A percentile compares a stretch with the other conserved stretches of the same genome.
phyloP scores from a whole-genome alignment of 2,888 invertebrate genomes.

The Megalurothrips usitatus region DNA sequence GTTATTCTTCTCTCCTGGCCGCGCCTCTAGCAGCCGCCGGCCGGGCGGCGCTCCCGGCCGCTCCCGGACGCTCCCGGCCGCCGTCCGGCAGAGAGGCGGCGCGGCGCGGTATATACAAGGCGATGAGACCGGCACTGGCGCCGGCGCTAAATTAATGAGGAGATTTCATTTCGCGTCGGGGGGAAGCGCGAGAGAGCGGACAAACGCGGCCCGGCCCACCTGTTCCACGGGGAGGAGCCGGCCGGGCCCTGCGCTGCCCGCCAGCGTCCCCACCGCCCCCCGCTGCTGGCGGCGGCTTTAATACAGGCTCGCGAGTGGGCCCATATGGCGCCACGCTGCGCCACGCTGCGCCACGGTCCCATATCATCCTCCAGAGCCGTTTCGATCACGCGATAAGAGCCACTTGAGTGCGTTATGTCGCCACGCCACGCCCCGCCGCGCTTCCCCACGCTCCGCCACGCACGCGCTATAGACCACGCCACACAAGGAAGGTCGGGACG shows the following conservation, averaged over 20 bases:
- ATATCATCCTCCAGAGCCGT: constrained; percentile 12
- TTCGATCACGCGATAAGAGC: constrained; percentile 12
- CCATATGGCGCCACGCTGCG: not conserved
- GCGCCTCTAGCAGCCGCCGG: not conserved
- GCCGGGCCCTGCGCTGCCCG: not conserved
- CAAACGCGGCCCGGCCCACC: no score
- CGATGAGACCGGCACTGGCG: not conserved
- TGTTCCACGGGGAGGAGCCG: no score
- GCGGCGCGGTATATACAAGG: no score
- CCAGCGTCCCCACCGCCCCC: not conserved
- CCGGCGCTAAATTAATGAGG: not conserved
- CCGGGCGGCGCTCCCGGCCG: not conserved
- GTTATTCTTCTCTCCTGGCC: not conserved
- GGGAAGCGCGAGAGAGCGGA: no score
- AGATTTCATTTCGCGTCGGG: not conserved
- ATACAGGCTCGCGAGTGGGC: not conserved
- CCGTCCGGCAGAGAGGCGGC: not conserved
- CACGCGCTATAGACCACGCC: no score
- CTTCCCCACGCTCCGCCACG: no score
- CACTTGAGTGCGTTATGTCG: constrained; percentile 16
- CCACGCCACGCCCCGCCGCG: not conserved
- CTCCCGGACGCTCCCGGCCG: not conserved
- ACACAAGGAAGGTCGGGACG: no score
- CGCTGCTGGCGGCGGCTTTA: not conserved
- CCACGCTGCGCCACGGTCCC: not conserved